Conservation (phyloP, 2,797 vertebrate species). For the Brotula barbata region DNA sequence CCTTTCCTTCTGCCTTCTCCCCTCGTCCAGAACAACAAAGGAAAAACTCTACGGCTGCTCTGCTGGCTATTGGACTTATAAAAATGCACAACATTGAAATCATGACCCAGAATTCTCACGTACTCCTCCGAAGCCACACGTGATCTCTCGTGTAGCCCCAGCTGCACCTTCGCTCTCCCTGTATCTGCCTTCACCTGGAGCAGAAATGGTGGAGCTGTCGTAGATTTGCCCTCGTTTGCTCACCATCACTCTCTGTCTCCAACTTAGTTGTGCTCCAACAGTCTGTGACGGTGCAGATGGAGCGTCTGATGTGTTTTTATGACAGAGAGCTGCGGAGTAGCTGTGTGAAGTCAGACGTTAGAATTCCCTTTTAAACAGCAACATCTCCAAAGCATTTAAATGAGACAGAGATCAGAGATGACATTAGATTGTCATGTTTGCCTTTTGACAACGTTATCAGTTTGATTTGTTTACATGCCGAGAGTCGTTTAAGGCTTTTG, state of each 20-base stretch:
- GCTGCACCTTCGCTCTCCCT: background rate
- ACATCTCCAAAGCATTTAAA: too few species aligned
- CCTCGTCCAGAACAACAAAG: background rate
- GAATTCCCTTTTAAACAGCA: background rate
- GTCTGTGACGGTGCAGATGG: background rate
- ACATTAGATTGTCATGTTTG: too few species aligned
- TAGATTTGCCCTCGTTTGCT: slow-evolving; percentile 10
- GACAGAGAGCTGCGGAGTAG: background rate
- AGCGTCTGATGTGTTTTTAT: background rate
- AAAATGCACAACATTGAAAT: slow-evolving; percentile 49
- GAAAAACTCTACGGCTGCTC: slow-evolving; percentile 4
- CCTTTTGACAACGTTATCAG: too few species aligned
- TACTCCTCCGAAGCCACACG: too few species aligned
- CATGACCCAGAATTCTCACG: slow-evolving; percentile 35
- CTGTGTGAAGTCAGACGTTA: too few species aligned
- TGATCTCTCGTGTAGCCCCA: background rate
- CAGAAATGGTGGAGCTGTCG: background rate
- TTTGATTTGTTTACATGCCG: slow-evolving; percentile 32
- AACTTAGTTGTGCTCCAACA: background rate
- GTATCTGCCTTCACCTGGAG: slow-evolving; percentile 4
- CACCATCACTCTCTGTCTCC: background rate
- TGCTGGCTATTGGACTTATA: slow-evolving; percentile 16
- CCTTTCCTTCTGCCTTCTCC: slow-evolving; percentile 32
- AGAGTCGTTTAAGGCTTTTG: slow-evolving; percentile 20
- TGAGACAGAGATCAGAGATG: too few species aligned